phyloP scores from a whole-genome alignment of 2,113 vertebrate genomes.

The Cebidichthys violaceus region DNA sequence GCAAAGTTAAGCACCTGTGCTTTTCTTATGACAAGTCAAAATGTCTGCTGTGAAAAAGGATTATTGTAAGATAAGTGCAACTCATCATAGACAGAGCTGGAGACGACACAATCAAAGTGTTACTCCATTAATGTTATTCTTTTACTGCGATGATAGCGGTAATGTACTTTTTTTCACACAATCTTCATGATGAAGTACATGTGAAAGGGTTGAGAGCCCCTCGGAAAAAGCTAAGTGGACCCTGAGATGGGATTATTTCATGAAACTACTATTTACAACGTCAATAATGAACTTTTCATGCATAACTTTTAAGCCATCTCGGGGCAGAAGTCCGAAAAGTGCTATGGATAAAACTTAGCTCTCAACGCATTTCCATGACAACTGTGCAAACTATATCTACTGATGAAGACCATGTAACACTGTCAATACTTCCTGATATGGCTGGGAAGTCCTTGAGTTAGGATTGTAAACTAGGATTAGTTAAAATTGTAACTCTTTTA shows the following conservation, averaged over 20 bases:
- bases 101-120: neutral
- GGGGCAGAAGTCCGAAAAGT: neutral
- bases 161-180: neutral
- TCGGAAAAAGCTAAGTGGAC: neutral
- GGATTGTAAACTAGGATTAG: neutral
- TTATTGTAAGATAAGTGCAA: neutral
- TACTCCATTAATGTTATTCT: neutral
- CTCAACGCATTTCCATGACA: neutral
- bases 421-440: neutral
- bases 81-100: neutral
- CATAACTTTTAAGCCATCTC: neutral
- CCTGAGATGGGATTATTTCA: neutral
- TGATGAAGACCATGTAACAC: neutral
- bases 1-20: neutral
- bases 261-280: neutral
- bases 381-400: neutral
- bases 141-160: neutral
- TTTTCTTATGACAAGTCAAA: neutral
- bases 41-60: neutral
- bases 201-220: neutral
- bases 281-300: neutral
- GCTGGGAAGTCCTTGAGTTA: neutral
- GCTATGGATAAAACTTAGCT: neutral
- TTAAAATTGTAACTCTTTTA: neutral
- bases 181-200: neutral